phyloP scores from a whole-genome alignment of 2,888 invertebrate species.

The Oxyscelio sp. region DNA sequence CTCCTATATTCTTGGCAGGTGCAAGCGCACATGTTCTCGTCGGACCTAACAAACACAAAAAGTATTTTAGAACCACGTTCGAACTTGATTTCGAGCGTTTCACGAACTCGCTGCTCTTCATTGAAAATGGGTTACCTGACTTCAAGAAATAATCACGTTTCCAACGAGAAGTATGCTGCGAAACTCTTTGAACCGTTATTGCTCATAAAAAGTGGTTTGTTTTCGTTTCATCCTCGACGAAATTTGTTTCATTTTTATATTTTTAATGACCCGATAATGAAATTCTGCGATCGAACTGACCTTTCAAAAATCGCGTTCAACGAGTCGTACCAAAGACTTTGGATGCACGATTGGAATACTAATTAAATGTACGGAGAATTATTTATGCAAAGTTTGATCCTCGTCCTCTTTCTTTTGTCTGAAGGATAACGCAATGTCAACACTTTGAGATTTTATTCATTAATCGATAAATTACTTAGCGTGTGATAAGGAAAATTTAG shows the following conservation, averaged over 20 bases:
- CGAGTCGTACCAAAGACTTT: constrained; percentile 19
- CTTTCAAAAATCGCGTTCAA: constrained; percentile 44
- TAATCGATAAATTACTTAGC: too few species aligned
- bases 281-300: constrained; percentile 30
- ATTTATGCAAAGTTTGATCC: constrained; percentile 58
- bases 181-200: too few species aligned
- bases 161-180: too few species aligned
- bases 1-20: constrained; percentile 47
- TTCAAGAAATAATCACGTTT: too few species aligned
- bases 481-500: too few species aligned
- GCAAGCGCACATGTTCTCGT: constrained; percentile 42
- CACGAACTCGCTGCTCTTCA: constrained; percentile 10
- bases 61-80: constrained; percentile 39
- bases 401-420: constrained; percentile 55
- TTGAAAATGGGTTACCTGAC: neutral
- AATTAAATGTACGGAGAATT: constrained; percentile 34
- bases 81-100: constrained; percentile 35
- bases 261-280: constrained; percentile 33
- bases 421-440: constrained; percentile 66
- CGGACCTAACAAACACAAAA: constrained; percentile 43
- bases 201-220: too few species aligned
- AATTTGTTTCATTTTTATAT: constrained; percentile 17
- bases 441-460: too few species aligned
- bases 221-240: too few species aligned
- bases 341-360: constrained; percentile 37